Base-by-base conservation (phyloP, 2,888 invertebrate species). In the Acleris literana region DNA sequence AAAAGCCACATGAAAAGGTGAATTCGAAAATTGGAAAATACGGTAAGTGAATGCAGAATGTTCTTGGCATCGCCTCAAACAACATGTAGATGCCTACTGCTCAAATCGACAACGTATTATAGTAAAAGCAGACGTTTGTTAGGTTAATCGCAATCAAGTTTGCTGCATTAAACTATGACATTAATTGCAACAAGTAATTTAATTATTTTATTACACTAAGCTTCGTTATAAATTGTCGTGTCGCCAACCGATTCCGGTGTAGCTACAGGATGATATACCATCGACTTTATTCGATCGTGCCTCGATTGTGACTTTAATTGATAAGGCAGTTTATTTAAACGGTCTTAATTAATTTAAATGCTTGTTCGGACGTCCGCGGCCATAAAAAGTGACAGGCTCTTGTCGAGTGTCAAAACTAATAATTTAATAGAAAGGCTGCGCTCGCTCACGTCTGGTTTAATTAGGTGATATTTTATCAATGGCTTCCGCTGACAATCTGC, bases 251-350 rank as follows among this genome's bases (percentile, higher is more conserved):
- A 80, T 76, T 79, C 73, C 49, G 63, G 71, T 71, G 72, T 72
- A 70, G 9, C 33, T 9, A 9, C 74, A 70, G 73, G 78, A 80
- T 55, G 63, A 63, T 81, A 76, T 72, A 71, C 73, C 80, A 81
- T 83, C 79, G 78, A 82, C 84, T 85, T 80, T 77, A 82, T 84
- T 80, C 76, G 79, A 81, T 79, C 74, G 72, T 72, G 72, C 75
- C 74, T 79, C 78, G 77, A 81, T 80, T 77, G 78, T 80, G 84
- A 83, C 86, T 82, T 77, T 87, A 87, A 89, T 88, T 80, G 86
- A 86, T 84, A 77, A 73, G 73, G 76, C 81, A 79, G 83, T 84
- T 80, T 78, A 77, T 79, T 77, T 83, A 84, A 84, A 83, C 74
- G 76, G 70, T 76, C 75, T 79, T 85, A 86, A 88, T 88, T 86